Percentiles rank a stretch among this genome's conserved stretches.
Evolutionary conservation across 2,888 invertebrate genomes (phyloP).

Genomic region (Ectropis crepuscularia): DNA sequence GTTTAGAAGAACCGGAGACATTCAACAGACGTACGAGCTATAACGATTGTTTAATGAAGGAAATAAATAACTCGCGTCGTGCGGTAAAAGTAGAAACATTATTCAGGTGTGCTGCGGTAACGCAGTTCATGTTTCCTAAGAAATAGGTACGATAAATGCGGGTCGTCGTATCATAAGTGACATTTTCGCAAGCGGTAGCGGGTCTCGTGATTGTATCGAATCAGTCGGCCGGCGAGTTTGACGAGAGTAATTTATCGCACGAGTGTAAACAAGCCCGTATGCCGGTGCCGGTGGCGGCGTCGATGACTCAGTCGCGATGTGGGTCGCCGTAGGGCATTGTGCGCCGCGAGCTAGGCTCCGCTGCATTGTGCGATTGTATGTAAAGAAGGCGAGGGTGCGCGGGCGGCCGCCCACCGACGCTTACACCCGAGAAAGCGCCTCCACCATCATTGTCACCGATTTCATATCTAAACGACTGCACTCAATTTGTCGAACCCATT

Average conservation of each 20-base stretch:
- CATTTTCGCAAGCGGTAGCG: conserved; percentile 44
- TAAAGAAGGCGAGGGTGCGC: conserved; percentile 78
- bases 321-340: conserved; percentile 67
- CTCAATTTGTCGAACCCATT: conserved; percentile 30
- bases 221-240: conserved; percentile 51
- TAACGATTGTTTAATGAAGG: conserved; percentile 15
- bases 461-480: conserved; percentile 28
- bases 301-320: conserved; percentile 80
- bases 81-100: conserved; percentile 12
- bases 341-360: conserved; percentile 49
- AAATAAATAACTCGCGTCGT: conserved; percentile 18
- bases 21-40: conserved; percentile 22
- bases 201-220: conserved; percentile 47
- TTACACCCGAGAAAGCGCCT: conserved; percentile 64
- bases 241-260: conserved; percentile 72
- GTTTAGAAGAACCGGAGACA: conserved; percentile 23
- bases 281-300: conserved; percentile 61
- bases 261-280: conserved; percentile 76
- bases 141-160: conserved; percentile 20
- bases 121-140: conserved; percentile 18
- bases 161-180: conserved; percentile 36
- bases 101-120: conserved; percentile 11
- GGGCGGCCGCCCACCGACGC: conserved; percentile 68
- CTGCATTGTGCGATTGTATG: conserved; percentile 78
- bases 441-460: conserved; percentile 36